A percentile compares a stretch with the other conserved stretches of the same genome.
These are phyloP conservation scores for Neolamprologus variostigma DNA, from an alignment of 2,113 vertebrate genomes.

Conservation along the genomic window DNA sequence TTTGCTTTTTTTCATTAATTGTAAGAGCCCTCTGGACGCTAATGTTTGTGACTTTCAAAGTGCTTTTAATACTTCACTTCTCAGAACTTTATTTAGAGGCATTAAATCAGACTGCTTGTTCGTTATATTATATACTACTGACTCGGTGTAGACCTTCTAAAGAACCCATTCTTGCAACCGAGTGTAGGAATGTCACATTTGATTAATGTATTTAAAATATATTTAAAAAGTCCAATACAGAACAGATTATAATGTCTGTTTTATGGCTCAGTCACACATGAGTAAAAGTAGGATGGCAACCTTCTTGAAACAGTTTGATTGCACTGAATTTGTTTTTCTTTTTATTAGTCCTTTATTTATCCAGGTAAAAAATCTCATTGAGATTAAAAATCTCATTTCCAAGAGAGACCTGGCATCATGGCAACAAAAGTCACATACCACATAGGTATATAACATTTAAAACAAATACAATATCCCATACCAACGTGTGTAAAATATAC, in stretches of 20 bases:
- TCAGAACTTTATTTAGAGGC: not conserved
- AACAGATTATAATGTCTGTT: not conserved
- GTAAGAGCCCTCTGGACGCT: not conserved
- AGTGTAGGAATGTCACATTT: not conserved
- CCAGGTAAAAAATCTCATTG: no score
- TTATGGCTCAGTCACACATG: not conserved
- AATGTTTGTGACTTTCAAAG: conserved; percentile 19
- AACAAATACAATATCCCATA: no score
- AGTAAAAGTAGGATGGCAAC: not conserved
- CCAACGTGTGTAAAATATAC: no score
- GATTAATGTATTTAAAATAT: not conserved
- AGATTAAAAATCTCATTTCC: no score
- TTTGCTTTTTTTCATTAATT: not conserved
- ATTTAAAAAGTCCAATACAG: not conserved
- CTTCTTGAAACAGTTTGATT: not conserved
- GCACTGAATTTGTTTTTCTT: not conserved
- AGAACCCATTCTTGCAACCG: not conserved
- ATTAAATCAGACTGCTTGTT: conserved; percentile 21
- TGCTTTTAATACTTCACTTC: conserved; percentile 27
- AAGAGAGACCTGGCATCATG: no score
- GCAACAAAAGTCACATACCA: no score
- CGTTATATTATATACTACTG: not conserved
- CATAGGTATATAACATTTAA: no score
- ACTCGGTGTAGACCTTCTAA: not conserved
- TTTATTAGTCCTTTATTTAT: no score